Evolutionary conservation across 2,113 vertebrate genomes (phyloP).

Genomic region (Ptyas mucosa): DNA sequence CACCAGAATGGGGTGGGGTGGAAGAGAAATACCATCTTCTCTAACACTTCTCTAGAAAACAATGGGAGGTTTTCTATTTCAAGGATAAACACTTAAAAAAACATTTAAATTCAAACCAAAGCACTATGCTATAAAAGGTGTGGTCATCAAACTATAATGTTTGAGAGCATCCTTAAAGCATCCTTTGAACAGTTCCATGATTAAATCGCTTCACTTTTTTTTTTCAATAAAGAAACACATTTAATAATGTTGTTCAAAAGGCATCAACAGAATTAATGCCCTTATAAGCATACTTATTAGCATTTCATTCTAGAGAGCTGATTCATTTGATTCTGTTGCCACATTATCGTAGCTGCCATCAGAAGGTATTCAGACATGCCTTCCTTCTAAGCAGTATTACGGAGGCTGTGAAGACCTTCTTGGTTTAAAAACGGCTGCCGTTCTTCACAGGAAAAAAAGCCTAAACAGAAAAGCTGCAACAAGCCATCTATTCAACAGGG

Average conservation of each 20-base stretch:
- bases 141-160: conserved; percentile 21
- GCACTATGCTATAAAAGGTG: conserved; percentile 1
- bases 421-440: background rate
- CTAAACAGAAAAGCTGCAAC: conserved; percentile 21
- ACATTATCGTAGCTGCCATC: accelerated
- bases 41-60: conserved; percentile 40
- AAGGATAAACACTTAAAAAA: conserved; percentile 48
- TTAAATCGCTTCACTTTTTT: conserved; percentile 20
- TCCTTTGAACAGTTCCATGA: conserved; percentile 8
- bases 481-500: conserved; percentile 14
- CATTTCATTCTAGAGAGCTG: background rate
- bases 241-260: conserved; percentile 21
- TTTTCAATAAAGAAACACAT: conserved; percentile 19
- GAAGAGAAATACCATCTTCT: background rate
- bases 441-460: conserved; percentile 3
- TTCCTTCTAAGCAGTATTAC: conserved; percentile 1
- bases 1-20: background rate
- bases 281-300: conserved; percentile 13
- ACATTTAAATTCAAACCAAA: conserved; percentile 47
- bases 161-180: conserved; percentile 9
- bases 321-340: background rate
- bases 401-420: background rate
- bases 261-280: background rate
- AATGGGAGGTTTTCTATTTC: conserved; percentile 44
- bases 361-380: background rate